A percentile compares a stretch with the other conserved stretches of the same genome.
phyloP scores from a whole-genome alignment of 1,140 invertebrate species.

The Drosophila neocordata region DNA sequence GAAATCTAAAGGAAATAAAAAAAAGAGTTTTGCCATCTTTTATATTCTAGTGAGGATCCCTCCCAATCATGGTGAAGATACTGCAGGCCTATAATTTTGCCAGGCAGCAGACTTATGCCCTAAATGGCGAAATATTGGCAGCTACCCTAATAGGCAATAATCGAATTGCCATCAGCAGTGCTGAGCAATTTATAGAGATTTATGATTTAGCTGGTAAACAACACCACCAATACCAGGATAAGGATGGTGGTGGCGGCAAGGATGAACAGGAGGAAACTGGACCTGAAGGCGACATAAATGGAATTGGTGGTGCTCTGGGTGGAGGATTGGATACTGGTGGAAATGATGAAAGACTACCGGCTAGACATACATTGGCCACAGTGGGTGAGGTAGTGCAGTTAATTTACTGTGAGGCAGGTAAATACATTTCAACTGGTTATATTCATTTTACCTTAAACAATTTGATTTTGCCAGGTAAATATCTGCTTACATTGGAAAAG shows the following conservation, averaged over 20 bases:
- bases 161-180: conserved; percentile 78
- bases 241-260: conserved; percentile 1
- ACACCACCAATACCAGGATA: conserved; percentile 24
- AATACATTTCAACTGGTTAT: neutral
- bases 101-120: conserved; percentile 73
- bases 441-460: too few species aligned
- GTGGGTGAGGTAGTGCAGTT: conserved; percentile 78
- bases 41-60: conserved; percentile 29
- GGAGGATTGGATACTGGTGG: conserved; percentile 2
- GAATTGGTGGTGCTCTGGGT: conserved; percentile 3
- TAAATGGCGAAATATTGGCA: conserved; percentile 77
- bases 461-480: conserved; percentile 59
- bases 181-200: conserved; percentile 80
- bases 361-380: conserved; percentile 69
- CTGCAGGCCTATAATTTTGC: conserved; percentile 80
- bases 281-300: neutral
- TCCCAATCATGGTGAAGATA: conserved; percentile 73
- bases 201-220: conserved; percentile 76
- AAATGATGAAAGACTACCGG: conserved; percentile 53
- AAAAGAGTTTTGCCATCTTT: conserved; percentile 13
- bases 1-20: conserved; percentile 7
- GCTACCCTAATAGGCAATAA: conserved; percentile 73
- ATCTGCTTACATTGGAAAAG: conserved; percentile 74
- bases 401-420: conserved; percentile 77
- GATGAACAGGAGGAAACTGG: conserved; percentile 22